Evolutionary conservation across 2,888 invertebrate species (phyloP).

Genomic region (Nudaria mundana): DNA sequence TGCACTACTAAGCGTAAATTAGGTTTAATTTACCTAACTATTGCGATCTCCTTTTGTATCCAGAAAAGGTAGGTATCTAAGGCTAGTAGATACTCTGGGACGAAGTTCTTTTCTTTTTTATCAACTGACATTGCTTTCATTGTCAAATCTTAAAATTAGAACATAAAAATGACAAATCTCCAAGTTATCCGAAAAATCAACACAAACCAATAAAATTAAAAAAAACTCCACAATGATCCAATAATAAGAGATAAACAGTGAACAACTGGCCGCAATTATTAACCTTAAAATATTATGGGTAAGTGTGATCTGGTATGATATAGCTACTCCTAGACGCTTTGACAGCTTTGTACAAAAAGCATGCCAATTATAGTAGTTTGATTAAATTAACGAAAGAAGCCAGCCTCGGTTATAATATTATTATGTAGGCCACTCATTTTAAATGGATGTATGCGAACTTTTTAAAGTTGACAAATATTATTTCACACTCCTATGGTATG

Average conservation of each 20-base stretch:
- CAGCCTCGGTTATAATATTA: conserved; percentile 42
- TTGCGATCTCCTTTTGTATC: background rate
- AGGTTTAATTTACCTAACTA: too few species aligned
- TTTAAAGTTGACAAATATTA: background rate
- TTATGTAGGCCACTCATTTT: conserved; percentile 18
- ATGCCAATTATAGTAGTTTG: conserved; percentile 39
- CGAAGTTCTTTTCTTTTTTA: conserved; percentile 7
- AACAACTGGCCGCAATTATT: conserved; percentile 16
- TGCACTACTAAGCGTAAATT: too few species aligned
- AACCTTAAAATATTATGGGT: conserved; percentile 56
- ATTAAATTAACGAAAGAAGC: conserved; percentile 40
- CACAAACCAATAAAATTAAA: conserved; percentile 27
- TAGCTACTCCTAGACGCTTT: conserved; percentile 26
- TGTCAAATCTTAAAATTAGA: conserved; percentile 68
- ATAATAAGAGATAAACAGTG: conserved; percentile 35
- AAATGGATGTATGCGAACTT: background rate
- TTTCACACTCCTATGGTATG: too few species aligned
- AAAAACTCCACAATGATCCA: conserved; percentile 30
- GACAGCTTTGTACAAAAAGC: conserved; percentile 74
- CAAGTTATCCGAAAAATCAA: conserved; percentile 35
- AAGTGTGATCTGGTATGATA: conserved; percentile 34
- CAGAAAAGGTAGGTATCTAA: background rate
- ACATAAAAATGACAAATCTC: conserved; percentile 56
- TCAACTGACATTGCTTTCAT: conserved; percentile 22
- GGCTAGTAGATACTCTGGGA: conserved; percentile 5